Evolutionary conservation across 2,888 invertebrate genomes (phyloP).

Genomic region (Synergus umbraculus): DNA sequence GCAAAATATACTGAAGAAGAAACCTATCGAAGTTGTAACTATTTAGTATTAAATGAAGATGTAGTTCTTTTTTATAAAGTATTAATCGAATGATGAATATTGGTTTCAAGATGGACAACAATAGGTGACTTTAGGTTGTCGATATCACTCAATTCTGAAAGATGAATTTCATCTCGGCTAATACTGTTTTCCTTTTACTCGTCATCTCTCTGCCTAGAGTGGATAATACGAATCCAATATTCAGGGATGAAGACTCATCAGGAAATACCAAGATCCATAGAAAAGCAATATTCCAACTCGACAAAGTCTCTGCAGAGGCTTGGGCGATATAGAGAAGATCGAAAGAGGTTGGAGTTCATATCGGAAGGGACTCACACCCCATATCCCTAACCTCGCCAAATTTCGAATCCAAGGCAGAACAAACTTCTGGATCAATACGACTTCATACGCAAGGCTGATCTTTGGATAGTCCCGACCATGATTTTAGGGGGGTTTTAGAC

Average conservation of each 20-base stretch:
- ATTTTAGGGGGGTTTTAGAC: neutral
- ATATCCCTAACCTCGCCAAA: constrained; percentile 21
- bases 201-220: neutral
- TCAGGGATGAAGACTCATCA: neutral
- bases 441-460: constrained; percentile 9
- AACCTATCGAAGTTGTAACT: too few species aligned
- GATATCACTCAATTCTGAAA: neutral
- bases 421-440: constrained; percentile 22
- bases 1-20: too few species aligned
- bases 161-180: neutral
- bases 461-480: constrained; percentile 1
- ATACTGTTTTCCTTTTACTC: neutral
- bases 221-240: neutral
- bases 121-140: neutral
- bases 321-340: neutral
- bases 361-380: constrained; percentile 11
- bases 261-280: neutral
- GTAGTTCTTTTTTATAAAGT: neutral
- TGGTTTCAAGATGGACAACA: too few species aligned
- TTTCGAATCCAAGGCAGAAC: constrained; percentile 14
- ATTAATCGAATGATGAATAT: neutral
- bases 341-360: neutral
- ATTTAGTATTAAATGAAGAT: too few species aligned
- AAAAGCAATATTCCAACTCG: neutral
- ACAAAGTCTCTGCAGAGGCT: neutral